Conservation (phyloP, 2,797 vertebrate genomes). For the Meriones psammophilus region DNA sequence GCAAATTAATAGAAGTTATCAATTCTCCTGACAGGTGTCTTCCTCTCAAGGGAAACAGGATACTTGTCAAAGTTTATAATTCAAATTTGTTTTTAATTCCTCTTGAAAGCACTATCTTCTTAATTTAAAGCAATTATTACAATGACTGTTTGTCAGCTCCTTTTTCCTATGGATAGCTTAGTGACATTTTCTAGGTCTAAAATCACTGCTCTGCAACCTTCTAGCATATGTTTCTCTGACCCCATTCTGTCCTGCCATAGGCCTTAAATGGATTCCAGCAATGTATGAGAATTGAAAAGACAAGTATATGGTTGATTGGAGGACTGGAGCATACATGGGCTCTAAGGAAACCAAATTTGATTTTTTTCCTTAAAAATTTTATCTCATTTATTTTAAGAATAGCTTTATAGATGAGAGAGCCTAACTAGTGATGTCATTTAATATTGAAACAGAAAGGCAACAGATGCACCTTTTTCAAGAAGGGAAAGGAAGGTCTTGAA, state of each 20-base stretch:
- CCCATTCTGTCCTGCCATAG: constrained; percentile 60
- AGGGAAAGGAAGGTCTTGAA: not conserved
- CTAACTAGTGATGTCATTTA: not conserved
- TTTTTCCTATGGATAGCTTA: constrained; percentile 12
- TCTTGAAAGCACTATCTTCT: not conserved
- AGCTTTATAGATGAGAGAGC: constrained; percentile 24
- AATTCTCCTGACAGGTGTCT: constrained; percentile 65
- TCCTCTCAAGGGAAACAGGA: constrained; percentile 47
- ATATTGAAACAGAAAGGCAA: constrained; percentile 43
- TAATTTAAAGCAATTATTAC: constrained; percentile 68
- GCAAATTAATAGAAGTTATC: constrained; percentile 72
- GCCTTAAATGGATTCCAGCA: not conserved
- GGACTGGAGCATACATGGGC: not conserved
- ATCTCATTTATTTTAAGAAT: constrained; percentile 6
- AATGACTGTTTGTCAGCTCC: constrained; percentile 56
- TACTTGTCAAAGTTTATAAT: constrained; percentile 60
- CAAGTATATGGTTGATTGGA: constrained; percentile 47
- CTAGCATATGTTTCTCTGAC: constrained; percentile 35
- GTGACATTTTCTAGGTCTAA: not conserved
- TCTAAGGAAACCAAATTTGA: constrained; percentile 40
- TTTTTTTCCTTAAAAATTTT: constrained; percentile 19
- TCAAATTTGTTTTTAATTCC: constrained; percentile 34
- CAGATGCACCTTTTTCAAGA: not conserved
- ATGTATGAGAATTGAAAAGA: constrained; percentile 29
- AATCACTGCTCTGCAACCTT: not conserved